Base-by-base conservation (phyloP, 2,113 vertebrate species). In the Varanus salvator region DNA sequence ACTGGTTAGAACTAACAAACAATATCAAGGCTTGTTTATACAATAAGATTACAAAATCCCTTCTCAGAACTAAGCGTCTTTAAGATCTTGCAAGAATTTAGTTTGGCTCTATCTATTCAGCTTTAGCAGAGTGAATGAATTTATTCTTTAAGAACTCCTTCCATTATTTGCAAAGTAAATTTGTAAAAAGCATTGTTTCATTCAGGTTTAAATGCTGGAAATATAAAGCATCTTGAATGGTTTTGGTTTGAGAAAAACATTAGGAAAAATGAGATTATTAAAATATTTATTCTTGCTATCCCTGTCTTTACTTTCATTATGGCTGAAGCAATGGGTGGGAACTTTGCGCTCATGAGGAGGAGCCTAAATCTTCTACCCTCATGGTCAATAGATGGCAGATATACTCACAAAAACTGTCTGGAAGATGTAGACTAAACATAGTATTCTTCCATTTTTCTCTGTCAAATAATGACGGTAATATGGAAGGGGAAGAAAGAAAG, bases 401-500 rank as follows among this genome's bases (percentile, higher is more conserved):
- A 64, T 50, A 23, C 23, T 76, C 50, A 84, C 27, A 66, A 12
- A 52, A 76, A 11, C 19, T 76, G 57, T 50, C 57, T 84, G 80
- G 38, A 75, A 84, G 21, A 50, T 81, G 31, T 38, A 81, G 50
- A 71, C 64, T 71, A 89, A 89, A 66, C 57, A 77, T 15, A 50
- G 21, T 52, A 50, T 52, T 87, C 88, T 0, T 0, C 88, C 15
- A 83, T 90, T 94, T 90, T 6, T 69, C 38, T 92, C 48, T 90
- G 21, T 78, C 50, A 66, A 92, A 23, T 25, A 29, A 50, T 50
- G 88, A 29, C 2, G 90, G 38, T 82, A 57, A 31, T 68, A 72
- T 77, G 91, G 91, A 90, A 87, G 64, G 15, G 69, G 38, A 88
- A 88, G 72, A 88, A 7, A 4, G 77, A n/a, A 81, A 71, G 48